Conservation (phyloP, 2,888 invertebrate genomes). For the Argyresthia goedartella region DNA sequence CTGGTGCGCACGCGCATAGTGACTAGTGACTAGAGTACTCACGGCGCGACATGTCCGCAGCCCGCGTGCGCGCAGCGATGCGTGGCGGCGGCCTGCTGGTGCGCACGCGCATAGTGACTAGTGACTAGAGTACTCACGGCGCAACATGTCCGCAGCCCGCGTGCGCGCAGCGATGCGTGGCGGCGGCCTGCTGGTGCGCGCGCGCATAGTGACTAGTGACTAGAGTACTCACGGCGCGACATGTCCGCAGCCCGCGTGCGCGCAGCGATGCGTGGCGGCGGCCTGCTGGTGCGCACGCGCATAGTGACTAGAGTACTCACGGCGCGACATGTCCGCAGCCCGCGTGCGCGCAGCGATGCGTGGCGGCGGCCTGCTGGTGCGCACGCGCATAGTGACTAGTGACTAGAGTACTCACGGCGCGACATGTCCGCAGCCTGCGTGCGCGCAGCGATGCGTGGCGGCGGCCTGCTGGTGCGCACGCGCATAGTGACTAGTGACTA, state of each 20-base stretch:
- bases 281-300: constrained; percentile 31
- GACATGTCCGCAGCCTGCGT: neutral
- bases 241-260: neutral
- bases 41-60: neutral
- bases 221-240: constrained; percentile 10
- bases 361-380: constrained; percentile 30
- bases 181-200: constrained; percentile 26
- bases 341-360: constrained; percentile 27
- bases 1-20: constrained; percentile 33
- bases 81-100: constrained; percentile 27
- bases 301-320: constrained; percentile 18
- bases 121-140: constrained; percentile 24
- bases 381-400: constrained; percentile 44
- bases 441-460: constrained; percentile 34
- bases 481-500: constrained; percentile 46
- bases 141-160: neutral
- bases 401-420: constrained; percentile 17
- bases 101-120: constrained; percentile 40
- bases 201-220: constrained; percentile 47
- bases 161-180: constrained; percentile 32
- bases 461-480: constrained; percentile 28
- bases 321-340: neutral
- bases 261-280: constrained; percentile 34
- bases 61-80: constrained; percentile 26
- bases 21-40: constrained; percentile 38